phyloP scores from a whole-genome alignment of 2,888 invertebrate genomes.

The Caprella mutica region DNA sequence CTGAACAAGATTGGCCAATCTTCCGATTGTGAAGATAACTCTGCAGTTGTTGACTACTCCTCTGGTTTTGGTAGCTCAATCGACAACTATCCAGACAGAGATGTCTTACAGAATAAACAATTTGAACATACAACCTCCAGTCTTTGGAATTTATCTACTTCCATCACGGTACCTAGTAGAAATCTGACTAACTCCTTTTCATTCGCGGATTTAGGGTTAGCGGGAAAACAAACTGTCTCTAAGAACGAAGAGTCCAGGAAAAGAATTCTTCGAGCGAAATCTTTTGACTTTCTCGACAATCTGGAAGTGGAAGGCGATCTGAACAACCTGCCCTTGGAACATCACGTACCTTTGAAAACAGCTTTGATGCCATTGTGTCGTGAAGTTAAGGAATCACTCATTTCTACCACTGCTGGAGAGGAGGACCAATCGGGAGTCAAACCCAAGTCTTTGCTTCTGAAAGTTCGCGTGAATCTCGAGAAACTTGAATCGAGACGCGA shows the following conservation, averaged over 20 bases:
- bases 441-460: not conserved
- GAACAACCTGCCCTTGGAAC: not conserved
- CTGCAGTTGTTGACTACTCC: too few species aligned
- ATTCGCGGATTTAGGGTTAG: slow-evolving; percentile 1
- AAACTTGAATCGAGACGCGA: not conserved
- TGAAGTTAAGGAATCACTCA: not conserved
- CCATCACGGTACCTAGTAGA: too few species aligned
- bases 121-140: too few species aligned
- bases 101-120: too few species aligned
- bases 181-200: slow-evolving; percentile 1
- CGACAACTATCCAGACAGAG: too few species aligned
- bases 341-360: slow-evolving; percentile 3
- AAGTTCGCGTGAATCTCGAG: not conserved
- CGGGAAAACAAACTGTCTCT: not conserved
- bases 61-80: too few species aligned
- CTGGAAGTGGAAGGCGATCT: slow-evolving; percentile 2
- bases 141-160: too few species aligned
- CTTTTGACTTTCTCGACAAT: not conserved
- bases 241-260: not conserved
- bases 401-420: too few species aligned
- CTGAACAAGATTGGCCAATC: too few species aligned
- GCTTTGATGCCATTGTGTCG: not conserved
- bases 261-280: not conserved
- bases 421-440: too few species aligned
- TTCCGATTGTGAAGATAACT: too few species aligned